Conservation (phyloP, 2,888 invertebrate genomes). For the Ormyrus labotus region DNA sequence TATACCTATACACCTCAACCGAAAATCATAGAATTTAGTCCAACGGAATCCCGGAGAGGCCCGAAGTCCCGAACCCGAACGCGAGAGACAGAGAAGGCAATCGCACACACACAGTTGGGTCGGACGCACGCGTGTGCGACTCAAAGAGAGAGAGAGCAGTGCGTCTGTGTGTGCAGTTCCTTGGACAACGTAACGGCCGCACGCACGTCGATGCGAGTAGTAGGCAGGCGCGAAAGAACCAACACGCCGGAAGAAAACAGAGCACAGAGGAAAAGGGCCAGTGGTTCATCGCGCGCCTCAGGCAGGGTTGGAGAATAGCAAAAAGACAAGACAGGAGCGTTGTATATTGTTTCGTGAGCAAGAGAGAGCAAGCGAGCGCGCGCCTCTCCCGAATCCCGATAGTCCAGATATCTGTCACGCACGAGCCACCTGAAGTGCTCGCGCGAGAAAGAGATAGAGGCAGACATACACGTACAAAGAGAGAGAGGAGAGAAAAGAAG, state of each 20-base stretch:
- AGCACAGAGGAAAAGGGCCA: not conserved
- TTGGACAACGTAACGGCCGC: not conserved
- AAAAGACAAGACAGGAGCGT: too few relatives aligned
- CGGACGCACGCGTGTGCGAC: too few relatives aligned
- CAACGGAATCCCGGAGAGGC: constrained; percentile 69
- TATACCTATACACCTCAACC: constrained; percentile 43
- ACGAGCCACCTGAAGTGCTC: constrained; percentile 39
- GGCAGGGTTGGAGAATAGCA: too few relatives aligned
- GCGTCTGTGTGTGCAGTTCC: constrained; percentile 1
- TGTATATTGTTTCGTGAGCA: too few relatives aligned
- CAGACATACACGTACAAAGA: not conserved
- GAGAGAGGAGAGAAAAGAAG: constrained; percentile 16
- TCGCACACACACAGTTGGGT: too few relatives aligned
- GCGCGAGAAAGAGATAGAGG: constrained; percentile 24
- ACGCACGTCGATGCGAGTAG: not conserved
- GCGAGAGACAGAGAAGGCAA: not conserved
- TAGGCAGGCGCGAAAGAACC: not conserved
- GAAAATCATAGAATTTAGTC: constrained; percentile 71
- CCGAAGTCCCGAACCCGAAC: not conserved
- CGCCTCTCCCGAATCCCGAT: too few relatives aligned
- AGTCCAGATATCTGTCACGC: constrained; percentile 13
- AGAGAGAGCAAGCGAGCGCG: too few relatives aligned
- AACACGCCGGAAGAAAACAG: too few relatives aligned
- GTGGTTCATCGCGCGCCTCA: not conserved
- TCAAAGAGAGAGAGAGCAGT: not conserved